Base-by-base conservation (phyloP, 2,888 invertebrate species). In the Pammene aurita region DNA sequence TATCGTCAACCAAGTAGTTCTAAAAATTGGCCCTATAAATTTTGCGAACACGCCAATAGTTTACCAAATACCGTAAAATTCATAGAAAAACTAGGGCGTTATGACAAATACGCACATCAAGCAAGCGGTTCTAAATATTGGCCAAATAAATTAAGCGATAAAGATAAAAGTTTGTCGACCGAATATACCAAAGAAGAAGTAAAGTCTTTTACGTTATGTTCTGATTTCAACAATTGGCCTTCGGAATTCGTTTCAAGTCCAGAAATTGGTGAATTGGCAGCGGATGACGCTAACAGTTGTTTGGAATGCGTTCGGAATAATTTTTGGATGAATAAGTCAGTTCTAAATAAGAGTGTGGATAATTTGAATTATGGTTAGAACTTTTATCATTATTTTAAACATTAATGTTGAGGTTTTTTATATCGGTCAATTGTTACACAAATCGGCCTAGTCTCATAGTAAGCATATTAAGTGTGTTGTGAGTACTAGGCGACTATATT, bases 251-350 rank as follows among this genome's bases (percentile, higher is more conserved):
- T 46, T 34, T 50, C 41, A 0, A 57, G 35, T 0, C 6, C 26
- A 11, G 50, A 50, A 26, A 26, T 38, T 7, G 54, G 58, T 11
- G 70, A 54, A 35, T 55, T 66, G 66, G 56, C 68, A 1, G 61
- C 48, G 26, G 60, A 78, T 0, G 82, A 83, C 11, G 78, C 80
- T 0, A 77, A 74, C 4, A 73, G 73, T 10, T 86, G 86, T 14
- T 74, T 72, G 0, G 84, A 83, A 9, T 87, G 87, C 26, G 70
- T 80, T 0, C 72, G 66, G 7, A 87, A 87, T 63, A 79, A 84
- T 26, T 86, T 80, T 56, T 87, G 85, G 84, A 74, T 78, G 55
- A 74, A 75, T 4, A 79, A 76, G 7, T 72, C 66, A 18, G 75
- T 76, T 6, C 56, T 80, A 11, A 74, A 73, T 60, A 80, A 80